Evolutionary conservation across 1,140 invertebrate genomes (phyloP).

Genomic region (Drosophila lini): DNA sequence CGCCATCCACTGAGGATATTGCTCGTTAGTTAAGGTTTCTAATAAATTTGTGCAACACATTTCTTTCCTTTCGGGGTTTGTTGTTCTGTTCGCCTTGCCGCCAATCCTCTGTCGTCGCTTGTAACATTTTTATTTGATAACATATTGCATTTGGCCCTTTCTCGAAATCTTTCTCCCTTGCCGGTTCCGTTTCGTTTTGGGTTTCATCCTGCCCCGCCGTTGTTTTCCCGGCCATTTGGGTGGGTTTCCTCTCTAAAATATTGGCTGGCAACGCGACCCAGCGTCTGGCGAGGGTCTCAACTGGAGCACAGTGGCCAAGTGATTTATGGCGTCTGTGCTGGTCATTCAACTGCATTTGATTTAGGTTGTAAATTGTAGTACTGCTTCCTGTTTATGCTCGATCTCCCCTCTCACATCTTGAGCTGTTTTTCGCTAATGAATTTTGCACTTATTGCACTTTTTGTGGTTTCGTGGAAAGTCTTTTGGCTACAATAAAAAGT

Average conservation of each 20-base stretch:
- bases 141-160: conserved; percentile 77
- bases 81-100: conserved; percentile 20
- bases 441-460: conserved; percentile 74
- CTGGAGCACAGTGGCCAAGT: conserved; percentile 57
- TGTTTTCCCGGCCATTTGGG: conserved; percentile 31
- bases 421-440: conserved; percentile 59
- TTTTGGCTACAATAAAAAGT: background rate
- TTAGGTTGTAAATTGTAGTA: conserved; percentile 82
- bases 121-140: conserved; percentile 83
- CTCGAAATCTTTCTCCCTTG: conserved; percentile 46
- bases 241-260: conserved; percentile 66
- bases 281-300: conserved; percentile 63
- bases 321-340: conserved; percentile 81
- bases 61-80: conserved; percentile 42
- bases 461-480: background rate
- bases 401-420: background rate
- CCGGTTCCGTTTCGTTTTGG: conserved; percentile 33
- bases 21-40: conserved; percentile 82
- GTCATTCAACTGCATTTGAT: conserved; percentile 83
- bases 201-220: conserved; percentile 18
- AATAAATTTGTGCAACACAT: conserved; percentile 83
- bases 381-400: conserved; percentile 66
- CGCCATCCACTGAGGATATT: conserved; percentile 62
- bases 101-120: conserved; percentile 69
- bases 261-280: conserved; percentile 55